These are phyloP conservation scores for Austrolebias charrua DNA, from an alignment of 2,797 vertebrate genomes.

Conservation along the genomic window DNA sequence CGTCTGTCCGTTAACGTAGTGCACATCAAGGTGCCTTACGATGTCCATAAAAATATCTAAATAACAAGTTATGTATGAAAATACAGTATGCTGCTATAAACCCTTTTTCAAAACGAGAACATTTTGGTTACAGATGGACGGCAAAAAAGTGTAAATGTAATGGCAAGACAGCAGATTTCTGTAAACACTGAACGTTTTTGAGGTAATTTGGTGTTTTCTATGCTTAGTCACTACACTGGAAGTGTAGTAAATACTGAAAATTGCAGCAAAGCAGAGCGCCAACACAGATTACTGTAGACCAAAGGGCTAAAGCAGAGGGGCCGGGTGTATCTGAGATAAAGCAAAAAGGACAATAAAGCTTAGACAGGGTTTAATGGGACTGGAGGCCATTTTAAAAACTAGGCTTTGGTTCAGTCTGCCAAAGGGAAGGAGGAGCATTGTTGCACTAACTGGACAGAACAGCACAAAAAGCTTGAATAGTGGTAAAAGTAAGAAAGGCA, in stretches of 20 bases:
- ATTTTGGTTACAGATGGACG: conserved; percentile 67
- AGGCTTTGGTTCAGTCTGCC: conserved; percentile 79
- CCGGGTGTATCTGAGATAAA: conserved; percentile 54
- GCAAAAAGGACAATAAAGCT: conserved; percentile 68
- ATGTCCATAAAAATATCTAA: conserved; percentile 28
- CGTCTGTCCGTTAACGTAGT: conserved; percentile 43
- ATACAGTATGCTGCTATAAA: conserved; percentile 39
- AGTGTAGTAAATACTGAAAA: conserved; percentile 62
- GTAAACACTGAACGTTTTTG: conserved; percentile 73
- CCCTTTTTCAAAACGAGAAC: conserved; percentile 43
- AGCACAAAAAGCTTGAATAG: conserved; percentile 43
- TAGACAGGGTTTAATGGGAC: conserved; percentile 52
- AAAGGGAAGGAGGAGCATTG: conserved; percentile 55
- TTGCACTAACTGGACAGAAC: conserved; percentile 53
- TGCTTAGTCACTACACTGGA: conserved; percentile 33
- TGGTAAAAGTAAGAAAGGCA: conserved; percentile 35
- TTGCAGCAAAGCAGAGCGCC: conserved; percentile 32
- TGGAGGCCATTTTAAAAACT: conserved; percentile 63
- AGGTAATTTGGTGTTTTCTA: conserved; percentile 70
- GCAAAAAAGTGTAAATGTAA: conserved; percentile 56
- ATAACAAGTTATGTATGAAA: conserved; percentile 32
- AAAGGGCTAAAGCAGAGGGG: conserved; percentile 34
- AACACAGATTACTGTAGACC: conserved; percentile 30
- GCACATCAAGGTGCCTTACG: conserved; percentile 50
- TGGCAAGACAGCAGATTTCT: conserved; percentile 64